These are phyloP conservation scores for Aurelia coerulea DNA, from an alignment of 30 jellyfish, hydroid and myxozoan genomes.

Conservation along the genomic window DNA sequence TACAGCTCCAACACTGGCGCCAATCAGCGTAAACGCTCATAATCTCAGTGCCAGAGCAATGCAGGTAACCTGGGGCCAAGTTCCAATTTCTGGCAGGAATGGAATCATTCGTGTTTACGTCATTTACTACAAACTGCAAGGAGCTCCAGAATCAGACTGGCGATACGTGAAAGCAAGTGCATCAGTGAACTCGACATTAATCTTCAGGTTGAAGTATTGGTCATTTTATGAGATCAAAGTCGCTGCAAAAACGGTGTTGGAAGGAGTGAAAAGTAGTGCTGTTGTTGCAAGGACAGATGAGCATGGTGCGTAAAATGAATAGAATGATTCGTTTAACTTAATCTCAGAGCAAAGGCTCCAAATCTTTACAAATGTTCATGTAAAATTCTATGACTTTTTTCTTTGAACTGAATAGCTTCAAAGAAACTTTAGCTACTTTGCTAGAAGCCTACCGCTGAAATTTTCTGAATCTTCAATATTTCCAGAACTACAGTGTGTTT, in stretches of 20 bases:
- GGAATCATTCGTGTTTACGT: constrained; percentile 27
- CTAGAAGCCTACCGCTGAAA: no score
- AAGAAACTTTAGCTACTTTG: no score
- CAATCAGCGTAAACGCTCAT: constrained; percentile 8
- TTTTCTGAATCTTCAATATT: no score
- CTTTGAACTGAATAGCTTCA: no score
- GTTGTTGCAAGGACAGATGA: constrained; percentile 45
- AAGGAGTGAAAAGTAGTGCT: constrained; percentile 33
- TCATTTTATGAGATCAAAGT: constrained; percentile 37
- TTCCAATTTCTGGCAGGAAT: constrained; percentile 26
- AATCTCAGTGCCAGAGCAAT: constrained; percentile 17
- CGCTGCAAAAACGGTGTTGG: constrained; percentile 22
- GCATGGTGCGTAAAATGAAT: constrained; percentile 13
- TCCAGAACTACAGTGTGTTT: no score
- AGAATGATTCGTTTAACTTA: background rate
- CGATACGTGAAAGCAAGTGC: constrained; percentile 11
- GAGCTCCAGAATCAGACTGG: constrained; percentile 30
- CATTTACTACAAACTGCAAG: constrained; percentile 28
- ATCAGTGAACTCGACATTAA: constrained; percentile 7
- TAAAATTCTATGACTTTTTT: no score
- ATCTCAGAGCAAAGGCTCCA: no score
- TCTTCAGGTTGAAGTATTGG: constrained; percentile 16
- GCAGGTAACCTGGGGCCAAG: constrained; percentile 36
- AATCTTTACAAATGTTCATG: no score
- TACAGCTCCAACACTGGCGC: constrained; percentile 22